Conservation (phyloP, 1,140 invertebrate genomes). For the Samia ricini region DNA sequence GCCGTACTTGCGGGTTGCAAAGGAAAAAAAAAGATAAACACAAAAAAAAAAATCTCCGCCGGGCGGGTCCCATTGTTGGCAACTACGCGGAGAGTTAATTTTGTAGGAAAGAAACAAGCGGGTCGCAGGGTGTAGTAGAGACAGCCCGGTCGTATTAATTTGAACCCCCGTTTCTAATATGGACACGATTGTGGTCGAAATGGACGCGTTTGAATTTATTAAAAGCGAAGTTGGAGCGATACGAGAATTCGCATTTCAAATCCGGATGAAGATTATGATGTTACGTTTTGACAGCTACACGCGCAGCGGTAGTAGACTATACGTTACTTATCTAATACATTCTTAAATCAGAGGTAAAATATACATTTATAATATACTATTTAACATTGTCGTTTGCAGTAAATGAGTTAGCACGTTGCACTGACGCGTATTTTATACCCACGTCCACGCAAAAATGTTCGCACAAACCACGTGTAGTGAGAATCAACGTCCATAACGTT, state of each 20-base stretch:
- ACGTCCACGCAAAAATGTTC: background rate
- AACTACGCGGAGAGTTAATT: constrained; percentile 61
- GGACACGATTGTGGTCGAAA: constrained; percentile 55
- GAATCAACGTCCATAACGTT: constrained; percentile 43
- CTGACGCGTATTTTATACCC: too few relatives aligned
- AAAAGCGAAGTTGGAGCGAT: constrained; percentile 50
- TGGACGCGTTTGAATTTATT: constrained; percentile 58
- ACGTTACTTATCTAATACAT: background rate
- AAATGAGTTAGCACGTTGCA: background rate
- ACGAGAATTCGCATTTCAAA: background rate
- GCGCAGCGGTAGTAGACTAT: too few relatives aligned
- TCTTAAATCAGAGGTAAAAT: too few relatives aligned
- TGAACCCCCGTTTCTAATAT: constrained; percentile 63
- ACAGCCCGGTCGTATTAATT: constrained; percentile 65
- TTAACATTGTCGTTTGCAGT: background rate
- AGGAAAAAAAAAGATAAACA: constrained; percentile 47
- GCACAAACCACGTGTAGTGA: constrained; percentile 10
- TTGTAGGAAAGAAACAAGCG: constrained; percentile 68
- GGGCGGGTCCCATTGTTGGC: constrained; percentile 62
- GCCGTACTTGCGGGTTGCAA: constrained; percentile 53
- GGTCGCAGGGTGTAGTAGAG: constrained; percentile 58
- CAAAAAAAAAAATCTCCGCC: constrained; percentile 55
- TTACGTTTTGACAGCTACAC: constrained; percentile 24
- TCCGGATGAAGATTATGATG: constrained; percentile 60
- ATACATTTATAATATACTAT: background rate